Base-by-base conservation (phyloP, 1,140 invertebrate genomes). In the Leptestheria dahalacensis region DNA sequence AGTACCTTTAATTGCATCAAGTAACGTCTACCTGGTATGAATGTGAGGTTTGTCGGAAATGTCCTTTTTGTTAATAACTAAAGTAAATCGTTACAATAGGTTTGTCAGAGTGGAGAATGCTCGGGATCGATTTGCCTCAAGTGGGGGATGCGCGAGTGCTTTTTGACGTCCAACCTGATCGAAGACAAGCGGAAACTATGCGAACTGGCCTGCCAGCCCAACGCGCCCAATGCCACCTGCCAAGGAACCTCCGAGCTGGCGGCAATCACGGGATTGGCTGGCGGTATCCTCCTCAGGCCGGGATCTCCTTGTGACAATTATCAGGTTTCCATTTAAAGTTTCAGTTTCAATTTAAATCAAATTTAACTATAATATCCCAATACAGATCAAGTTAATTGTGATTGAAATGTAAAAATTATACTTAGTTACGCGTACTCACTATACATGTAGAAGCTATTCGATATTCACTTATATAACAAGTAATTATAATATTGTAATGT, bases 231-330 rank as follows among this genome's bases (percentile, higher is more conserved):
- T 25, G 73, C 75, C 60, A 84, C 82, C n/a, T 96, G 89, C 70
- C 78, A 80, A 63, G 92, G 86, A 68, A 96, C 88, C 15, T 88
- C 83, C 64, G 72, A 71, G 62, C 89, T 91, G 72, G 83, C 84
- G 2, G 70, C 78, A 10, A 68, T 75, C 9, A 85, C 88, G 24
- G 84, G 83, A 26, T 72, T 91, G 61, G 85, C 88, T 1, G 70
- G 75, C 1, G 91, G 91, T 2, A 90, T 96, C 59, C 89, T 86
- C 66, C 73, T 96, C 29, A 77, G 90, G 59, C 87, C 91, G 59
- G 95, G 96, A 28, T 93, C 94, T 50, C 94, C 95, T 0, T 99
- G 96, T 74, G 93, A 99, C 73, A 96, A 99, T 74, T 98, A 94
- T 75, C 88, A 91, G 77, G 91, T 41, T 41, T 15, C 6, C 85